Conservation (phyloP, 2,888 invertebrate genomes). For the Psylliodes chrysocephalus region DNA sequence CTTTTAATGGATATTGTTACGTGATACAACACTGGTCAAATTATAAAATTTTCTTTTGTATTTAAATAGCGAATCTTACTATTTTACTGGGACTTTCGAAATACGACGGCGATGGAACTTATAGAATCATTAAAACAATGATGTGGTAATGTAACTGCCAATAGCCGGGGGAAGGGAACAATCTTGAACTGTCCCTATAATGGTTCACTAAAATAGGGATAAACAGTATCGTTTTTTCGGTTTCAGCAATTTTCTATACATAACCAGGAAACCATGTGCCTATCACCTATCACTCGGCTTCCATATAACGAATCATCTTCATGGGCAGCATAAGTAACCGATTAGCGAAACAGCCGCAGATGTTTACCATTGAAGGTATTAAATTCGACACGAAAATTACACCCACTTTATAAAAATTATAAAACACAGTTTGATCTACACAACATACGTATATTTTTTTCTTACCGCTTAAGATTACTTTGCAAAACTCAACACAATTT, state of each 20-base stretch:
- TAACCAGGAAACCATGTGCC: constrained; percentile 68
- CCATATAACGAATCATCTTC: constrained; percentile 59
- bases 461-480: constrained; percentile 71
- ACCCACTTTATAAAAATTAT: constrained; percentile 47
- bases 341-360: constrained; percentile 53
- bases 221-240: constrained; percentile 37
- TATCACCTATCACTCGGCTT: constrained; percentile 63
- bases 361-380: constrained; percentile 50
- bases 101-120: constrained; percentile 13
- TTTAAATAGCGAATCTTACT: background rate
- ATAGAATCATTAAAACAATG: constrained; percentile 13
- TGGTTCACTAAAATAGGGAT: constrained; percentile 42
- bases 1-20: constrained; percentile 45
- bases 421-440: constrained; percentile 49
- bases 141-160: constrained; percentile 39
- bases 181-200: constrained; percentile 41
- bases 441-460: constrained; percentile 54
- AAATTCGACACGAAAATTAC: constrained; percentile 47
- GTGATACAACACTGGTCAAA: constrained; percentile 48
- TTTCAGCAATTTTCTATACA: constrained; percentile 34
- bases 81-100: constrained; percentile 2
- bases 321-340: constrained; percentile 58
- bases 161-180: constrained; percentile 43
- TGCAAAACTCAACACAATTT: constrained; percentile 71
- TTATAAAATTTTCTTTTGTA: constrained; percentile 24